These are phyloP conservation scores for Dioctria linearis DNA, from an alignment of 2,888 invertebrate species.

Conservation along the genomic window DNA sequence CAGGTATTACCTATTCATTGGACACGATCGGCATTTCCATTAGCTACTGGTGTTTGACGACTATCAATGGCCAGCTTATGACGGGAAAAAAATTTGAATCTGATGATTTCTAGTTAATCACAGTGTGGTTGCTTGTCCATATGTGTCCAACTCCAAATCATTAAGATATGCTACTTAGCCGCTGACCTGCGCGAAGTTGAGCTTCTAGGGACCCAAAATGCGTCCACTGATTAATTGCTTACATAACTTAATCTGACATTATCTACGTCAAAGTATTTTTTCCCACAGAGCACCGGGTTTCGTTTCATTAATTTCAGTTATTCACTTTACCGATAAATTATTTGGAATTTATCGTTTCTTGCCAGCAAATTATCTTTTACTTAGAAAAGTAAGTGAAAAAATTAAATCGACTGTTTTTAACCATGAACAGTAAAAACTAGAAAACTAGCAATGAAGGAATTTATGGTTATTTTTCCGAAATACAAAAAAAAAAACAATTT, in stretches of 20 bases:
- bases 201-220: neutral
- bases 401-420: no score
- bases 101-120: constrained; percentile 15
- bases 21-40: constrained; percentile 38
- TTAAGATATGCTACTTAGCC: neutral
- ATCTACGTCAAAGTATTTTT: constrained; percentile 40
- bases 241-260: constrained; percentile 18
- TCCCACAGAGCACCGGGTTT: constrained; percentile 22
- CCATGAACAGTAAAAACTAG: no score
- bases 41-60: constrained; percentile 48
- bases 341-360: neutral
- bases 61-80: neutral
- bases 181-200: neutral
- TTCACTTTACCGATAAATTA: constrained; percentile 1
- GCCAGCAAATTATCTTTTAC: neutral
- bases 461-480: no score
- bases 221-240: constrained; percentile 35
- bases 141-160: neutral
- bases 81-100: constrained; percentile 37
- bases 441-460: no score
- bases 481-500: no score
- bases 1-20: neutral
- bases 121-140: constrained; percentile 17
- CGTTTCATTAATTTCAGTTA: constrained; percentile 3
- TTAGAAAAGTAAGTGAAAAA: neutral